These are phyloP conservation scores for Gymnothorax reevesii DNA, from an alignment of 2,797 vertebrate species.

Conservation along the genomic window DNA sequence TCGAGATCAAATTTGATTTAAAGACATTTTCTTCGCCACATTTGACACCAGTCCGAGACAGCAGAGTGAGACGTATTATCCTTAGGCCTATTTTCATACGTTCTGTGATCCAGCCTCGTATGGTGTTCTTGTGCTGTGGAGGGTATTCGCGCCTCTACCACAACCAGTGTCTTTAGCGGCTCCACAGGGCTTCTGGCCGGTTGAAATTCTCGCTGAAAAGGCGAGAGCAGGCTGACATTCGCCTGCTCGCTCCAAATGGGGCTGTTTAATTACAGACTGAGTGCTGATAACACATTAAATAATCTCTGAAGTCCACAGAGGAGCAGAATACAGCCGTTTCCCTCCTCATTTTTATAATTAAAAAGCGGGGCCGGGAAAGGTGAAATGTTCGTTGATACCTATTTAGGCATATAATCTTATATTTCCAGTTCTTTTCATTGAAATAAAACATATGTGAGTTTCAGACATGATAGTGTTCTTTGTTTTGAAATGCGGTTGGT, in stretches of 20 bases:
- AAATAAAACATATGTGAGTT: neutral
- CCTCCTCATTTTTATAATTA: no score
- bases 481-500: neutral
- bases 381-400: neutral
- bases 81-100: no score
- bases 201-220: slow-evolving; percentile 62
- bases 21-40: slow-evolving; percentile 22
- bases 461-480: neutral
- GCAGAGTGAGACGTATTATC: neutral
- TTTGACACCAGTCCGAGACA: neutral
- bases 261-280: slow-evolving; percentile 58
- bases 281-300: slow-evolving; percentile 60
- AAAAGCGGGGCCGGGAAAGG: no score
- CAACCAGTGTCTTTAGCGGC: neutral
- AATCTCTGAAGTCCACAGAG: slow-evolving; percentile 13
- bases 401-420: no score
- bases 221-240: slow-evolving; percentile 54
- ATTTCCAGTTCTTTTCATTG: neutral
- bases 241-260: slow-evolving; percentile 55
- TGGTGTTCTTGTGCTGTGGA: slow-evolving; percentile 37
- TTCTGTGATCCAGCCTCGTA: slow-evolving; percentile 32
- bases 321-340: neutral
- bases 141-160: neutral
- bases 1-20: slow-evolving; percentile 56
- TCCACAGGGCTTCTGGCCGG: slow-evolving; percentile 50